Conservation (phyloP, 2,888 invertebrate genomes). For the Matsumyia berberina region DNA sequence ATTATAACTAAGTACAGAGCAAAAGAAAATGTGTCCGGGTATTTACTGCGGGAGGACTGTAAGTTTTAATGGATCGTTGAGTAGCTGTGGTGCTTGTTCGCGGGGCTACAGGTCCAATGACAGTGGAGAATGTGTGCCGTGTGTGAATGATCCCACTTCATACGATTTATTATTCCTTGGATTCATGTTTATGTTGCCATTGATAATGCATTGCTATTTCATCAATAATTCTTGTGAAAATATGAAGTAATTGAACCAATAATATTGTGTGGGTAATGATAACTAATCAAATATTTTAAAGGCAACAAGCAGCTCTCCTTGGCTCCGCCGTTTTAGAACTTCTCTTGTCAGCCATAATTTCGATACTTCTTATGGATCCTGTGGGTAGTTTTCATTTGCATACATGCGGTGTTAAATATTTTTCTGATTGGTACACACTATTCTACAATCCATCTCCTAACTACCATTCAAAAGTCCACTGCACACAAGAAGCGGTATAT, state of each 20-base stretch:
- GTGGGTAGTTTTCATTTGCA: constrained; percentile 90
- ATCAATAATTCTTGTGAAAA: constrained; percentile 93
- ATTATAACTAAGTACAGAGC: too few species aligned
- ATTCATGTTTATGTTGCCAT: constrained; percentile 95
- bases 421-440: constrained; percentile 98
- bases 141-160: constrained; percentile 89
- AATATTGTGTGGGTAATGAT: not conserved
- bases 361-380: constrained; percentile 93
- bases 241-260: constrained; percentile 86
- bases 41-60: constrained; percentile 86
- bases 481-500: constrained; percentile 99
- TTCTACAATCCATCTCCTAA: constrained; percentile 97
- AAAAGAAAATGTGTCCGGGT: constrained; percentile 81
- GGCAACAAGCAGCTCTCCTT: constrained; percentile 91
- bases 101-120: constrained; percentile 90
- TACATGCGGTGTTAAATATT: constrained; percentile 91
- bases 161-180: constrained; percentile 98
- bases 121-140: constrained; percentile 90
- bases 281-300: constrained; percentile 85
- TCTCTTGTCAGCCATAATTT: constrained; percentile 89
- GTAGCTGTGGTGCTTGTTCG: constrained; percentile 94
- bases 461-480: constrained; percentile 94
- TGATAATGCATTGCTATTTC: constrained; percentile 96
- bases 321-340: constrained; percentile 94
- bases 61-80: constrained; percentile 88